Evolutionary conservation across 2,888 invertebrate genomes (phyloP), one percentile per base, ranked within the genome.

Genomic region (Glomeris marginata): DNA sequence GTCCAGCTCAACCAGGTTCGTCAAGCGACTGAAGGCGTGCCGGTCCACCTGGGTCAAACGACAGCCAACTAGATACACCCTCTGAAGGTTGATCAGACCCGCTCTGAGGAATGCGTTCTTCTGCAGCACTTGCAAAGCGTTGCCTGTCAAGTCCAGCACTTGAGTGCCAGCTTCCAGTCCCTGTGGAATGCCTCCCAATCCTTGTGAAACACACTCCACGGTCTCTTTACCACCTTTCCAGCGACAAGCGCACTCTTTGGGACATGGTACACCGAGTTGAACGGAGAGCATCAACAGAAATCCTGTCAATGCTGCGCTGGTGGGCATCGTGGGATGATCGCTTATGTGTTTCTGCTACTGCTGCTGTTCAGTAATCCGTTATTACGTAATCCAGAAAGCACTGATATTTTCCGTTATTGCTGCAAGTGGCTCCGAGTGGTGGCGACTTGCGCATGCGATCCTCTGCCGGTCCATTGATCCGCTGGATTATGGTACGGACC

Each of bases 171-270:
- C 75, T 64, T 86, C 82, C 60, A 90, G 77, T 47, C 81, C 78
- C 58, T 77, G 77, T 1, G 90, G 90, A 51, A 90, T 77, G 11
- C 77, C 74, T 56, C 80, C 76, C 49, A 90, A 71, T 49, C 78
- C 79, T 63, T 81, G 81, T 55, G 81, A 79, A 45, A 80, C 76
- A 68, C 91, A 91, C 66, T 90, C 87, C 45, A 86, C 87, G 57
- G 84, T 84, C 64, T 87, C 81, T 64, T 91, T 91, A 44, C 90
- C 90, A 63, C 82, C 81, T 67, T 87, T 88, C 90, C 90, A 90
- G 66, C 86, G 87, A 73, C 91, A 91, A 51, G 77, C 73, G 67
- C 90, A 91, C 57, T 78, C 76, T 35, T 75, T 70, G 22, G 87
- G 87, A 64, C 87, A 88, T 46, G 76, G 74, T 50, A 53, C 28